Evolutionary conservation across 1,140 invertebrate species (phyloP).

Genomic region (Aphidius ervi): DNA sequence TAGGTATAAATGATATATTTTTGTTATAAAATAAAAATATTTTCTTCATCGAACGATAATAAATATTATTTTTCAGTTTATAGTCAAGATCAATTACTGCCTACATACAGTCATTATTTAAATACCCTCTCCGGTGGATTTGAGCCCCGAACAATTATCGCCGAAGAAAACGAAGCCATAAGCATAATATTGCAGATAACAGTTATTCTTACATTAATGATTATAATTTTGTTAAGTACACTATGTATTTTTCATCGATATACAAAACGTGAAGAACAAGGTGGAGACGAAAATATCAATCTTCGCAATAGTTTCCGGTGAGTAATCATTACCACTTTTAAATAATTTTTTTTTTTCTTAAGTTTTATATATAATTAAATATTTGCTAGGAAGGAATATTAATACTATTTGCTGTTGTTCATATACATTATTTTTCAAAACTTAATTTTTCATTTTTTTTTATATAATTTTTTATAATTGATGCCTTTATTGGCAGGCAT

Average conservation of each 20-base stretch:
- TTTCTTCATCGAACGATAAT: too few relatives aligned
- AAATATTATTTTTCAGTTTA: conserved; percentile 27
- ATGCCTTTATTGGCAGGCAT: conserved; percentile 47
- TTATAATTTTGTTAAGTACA: conserved; percentile 62
- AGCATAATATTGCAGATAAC: conserved; percentile 52
- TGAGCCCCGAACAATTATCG: conserved; percentile 34
- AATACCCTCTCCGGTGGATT: conserved; percentile 42
- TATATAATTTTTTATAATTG: conserved; percentile 26
- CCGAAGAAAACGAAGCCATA: conserved; percentile 36
- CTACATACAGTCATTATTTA: conserved; percentile 48
- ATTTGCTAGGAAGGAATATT: too few relatives aligned
- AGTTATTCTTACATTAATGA: conserved; percentile 61
- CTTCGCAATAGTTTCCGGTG: conserved; percentile 66
- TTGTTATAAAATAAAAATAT: too few relatives aligned
- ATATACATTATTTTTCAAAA: too few relatives aligned
- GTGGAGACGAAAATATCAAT: conserved; percentile 74
- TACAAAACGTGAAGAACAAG: conserved; percentile 65
- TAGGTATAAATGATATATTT: conserved; percentile 31
- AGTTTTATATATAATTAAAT: too few relatives aligned
- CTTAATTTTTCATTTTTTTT: too few relatives aligned
- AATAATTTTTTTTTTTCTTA: too few relatives aligned
- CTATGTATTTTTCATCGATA: conserved; percentile 71
- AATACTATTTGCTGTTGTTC: too few relatives aligned
- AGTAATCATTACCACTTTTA: conserved; percentile 24
- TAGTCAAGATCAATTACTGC: conserved; percentile 35